These are phyloP conservation scores for Dryocosmus kuriphilus DNA, from an alignment of 2,888 invertebrate genomes.

Conservation along the genomic window DNA sequence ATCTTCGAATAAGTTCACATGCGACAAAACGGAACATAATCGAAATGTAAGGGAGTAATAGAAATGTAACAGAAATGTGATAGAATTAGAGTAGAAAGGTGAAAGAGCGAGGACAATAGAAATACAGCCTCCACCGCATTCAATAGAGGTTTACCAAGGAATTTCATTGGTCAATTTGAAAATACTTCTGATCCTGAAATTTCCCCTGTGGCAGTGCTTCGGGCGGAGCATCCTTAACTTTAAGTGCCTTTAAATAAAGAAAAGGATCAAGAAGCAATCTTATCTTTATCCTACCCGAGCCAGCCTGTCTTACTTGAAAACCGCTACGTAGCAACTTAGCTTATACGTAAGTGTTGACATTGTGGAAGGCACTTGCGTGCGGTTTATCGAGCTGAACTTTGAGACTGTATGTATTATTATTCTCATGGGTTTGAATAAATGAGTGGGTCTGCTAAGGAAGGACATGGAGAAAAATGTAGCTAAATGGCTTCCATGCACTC, in stretches of 20 bases:
- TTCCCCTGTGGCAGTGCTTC: slow-evolving; percentile 27
- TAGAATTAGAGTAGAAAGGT: slow-evolving; percentile 25
- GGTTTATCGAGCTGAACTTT: slow-evolving; percentile 38
- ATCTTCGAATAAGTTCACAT: background rate
- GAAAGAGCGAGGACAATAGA: background rate
- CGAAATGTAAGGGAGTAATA: background rate
- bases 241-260: slow-evolving; percentile 61
- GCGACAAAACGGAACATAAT: background rate
- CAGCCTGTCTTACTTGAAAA: slow-evolving; percentile 13
- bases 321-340: slow-evolving; percentile 26
- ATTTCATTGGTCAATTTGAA: slow-evolving; percentile 38
- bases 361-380: slow-evolving; percentile 26
- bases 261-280: slow-evolving; percentile 55
- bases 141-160: slow-evolving; percentile 28
- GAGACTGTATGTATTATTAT: slow-evolving; percentile 1
- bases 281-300: slow-evolving; percentile 25
- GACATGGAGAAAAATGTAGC: background rate
- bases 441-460: background rate
- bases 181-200: slow-evolving; percentile 36
- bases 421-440: background rate
- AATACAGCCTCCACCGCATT: background rate
- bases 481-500: background rate
- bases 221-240: slow-evolving; percentile 38
- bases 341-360: slow-evolving; percentile 36
- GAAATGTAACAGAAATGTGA: slow-evolving; percentile 20